phyloP scores from a whole-genome alignment of 2,113 vertebrate species.

The Telmatochromis sp. region DNA sequence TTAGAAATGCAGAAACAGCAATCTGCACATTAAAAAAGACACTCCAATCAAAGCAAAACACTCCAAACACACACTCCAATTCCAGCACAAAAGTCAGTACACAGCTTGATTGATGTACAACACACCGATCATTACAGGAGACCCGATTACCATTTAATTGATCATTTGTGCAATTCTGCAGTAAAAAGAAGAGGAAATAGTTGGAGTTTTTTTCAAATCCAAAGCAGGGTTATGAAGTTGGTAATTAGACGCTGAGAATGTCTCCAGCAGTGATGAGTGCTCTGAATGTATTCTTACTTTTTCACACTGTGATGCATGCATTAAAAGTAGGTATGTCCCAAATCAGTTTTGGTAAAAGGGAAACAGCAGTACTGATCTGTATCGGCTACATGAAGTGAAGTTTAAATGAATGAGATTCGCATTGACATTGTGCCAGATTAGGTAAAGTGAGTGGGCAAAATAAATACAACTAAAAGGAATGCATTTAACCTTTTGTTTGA shows the following conservation, averaged over 20 bases:
- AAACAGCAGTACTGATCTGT: not conserved
- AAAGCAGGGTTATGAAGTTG: not conserved
- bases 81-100: not conserved
- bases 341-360: not conserved
- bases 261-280: slow-evolving; percentile 34
- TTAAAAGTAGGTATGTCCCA: slow-evolving; percentile 16
- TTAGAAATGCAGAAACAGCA: not conserved
- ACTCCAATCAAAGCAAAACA: slow-evolving; percentile 31
- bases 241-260: not conserved
- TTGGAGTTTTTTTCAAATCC: not conserved
- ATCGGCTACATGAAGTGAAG: not conserved
- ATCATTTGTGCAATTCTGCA: not conserved
- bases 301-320: slow-evolving; percentile 7
- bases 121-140: slow-evolving; percentile 18
- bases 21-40: not conserved
- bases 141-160: not conserved
- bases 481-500: not conserved
- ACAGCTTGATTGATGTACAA: not conserved
- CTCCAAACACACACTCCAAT: slow-evolving; percentile 27
- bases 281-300: not conserved
- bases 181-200: not conserved
- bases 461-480: not conserved
- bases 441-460: not conserved
- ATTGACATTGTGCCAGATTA: not conserved
- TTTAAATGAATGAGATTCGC: not conserved